Conservation (phyloP, 2,797 vertebrate genomes). For the Sebastes goodei region DNA sequence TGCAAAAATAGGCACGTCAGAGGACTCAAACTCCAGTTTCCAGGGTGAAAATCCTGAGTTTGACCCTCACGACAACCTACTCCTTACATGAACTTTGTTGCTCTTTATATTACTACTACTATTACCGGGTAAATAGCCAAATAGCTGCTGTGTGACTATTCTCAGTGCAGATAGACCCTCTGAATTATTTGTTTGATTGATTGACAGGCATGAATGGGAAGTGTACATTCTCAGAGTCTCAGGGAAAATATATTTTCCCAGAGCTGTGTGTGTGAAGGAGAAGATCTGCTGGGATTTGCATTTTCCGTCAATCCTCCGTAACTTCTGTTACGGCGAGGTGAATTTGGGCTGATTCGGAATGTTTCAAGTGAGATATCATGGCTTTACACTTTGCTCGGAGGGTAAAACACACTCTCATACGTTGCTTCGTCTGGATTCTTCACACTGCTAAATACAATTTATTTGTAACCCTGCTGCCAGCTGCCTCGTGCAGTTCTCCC, state of each 20-base stretch:
- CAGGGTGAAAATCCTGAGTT: too few species aligned
- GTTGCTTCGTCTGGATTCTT: neutral
- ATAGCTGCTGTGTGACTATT: too few species aligned
- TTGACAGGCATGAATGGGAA: constrained; percentile 1
- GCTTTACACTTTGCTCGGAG: constrained; percentile 4
- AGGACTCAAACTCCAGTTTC: too few species aligned
- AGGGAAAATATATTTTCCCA: neutral
- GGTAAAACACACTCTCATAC: neutral
- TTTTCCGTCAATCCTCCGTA: neutral
- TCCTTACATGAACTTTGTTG: too few species aligned
- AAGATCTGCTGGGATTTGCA: neutral
- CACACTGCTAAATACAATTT: constrained; percentile 15
- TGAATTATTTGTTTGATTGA: constrained; percentile 34
- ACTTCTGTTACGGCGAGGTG: neutral
- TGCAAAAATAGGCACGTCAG: too few species aligned
- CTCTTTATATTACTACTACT: too few species aligned
- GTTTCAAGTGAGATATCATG: neutral
- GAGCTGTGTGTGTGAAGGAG: neutral
- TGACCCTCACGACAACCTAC: too few species aligned
- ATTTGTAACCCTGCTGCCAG: neutral
- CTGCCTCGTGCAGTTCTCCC: neutral
- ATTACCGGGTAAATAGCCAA: too few species aligned
- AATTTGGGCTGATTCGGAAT: constrained; percentile 1
- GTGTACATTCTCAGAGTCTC: neutral
- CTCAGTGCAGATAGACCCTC: neutral